Percentiles rank a stretch among this genome's conserved stretches.
Conservation (phyloP, 2,113 vertebrate species). For the Crotophaga sulcirostris region DNA sequence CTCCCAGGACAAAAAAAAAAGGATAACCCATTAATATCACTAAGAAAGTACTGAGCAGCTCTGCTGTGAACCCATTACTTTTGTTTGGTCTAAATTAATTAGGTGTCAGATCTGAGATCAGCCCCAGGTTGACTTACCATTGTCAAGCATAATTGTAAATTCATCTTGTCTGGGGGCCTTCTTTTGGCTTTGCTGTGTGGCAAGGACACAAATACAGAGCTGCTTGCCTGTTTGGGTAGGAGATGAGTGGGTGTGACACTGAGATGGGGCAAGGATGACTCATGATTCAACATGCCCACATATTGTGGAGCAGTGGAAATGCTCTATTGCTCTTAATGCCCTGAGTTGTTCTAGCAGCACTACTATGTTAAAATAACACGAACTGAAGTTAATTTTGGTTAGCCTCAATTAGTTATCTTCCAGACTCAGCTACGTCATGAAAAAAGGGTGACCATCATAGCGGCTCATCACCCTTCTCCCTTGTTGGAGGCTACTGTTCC, state of each 20-base stretch:
- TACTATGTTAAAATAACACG: neutral
- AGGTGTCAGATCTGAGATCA: neutral
- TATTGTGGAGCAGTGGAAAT: neutral
- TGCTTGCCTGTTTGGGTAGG: neutral
- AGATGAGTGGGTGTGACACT: neutral
- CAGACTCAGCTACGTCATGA: neutral
- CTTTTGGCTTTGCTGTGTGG: neutral
- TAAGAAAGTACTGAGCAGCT: neutral
- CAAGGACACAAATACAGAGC: neutral
- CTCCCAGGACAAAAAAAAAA: no score
- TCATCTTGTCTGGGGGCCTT: neutral
- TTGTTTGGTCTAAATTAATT: neutral
- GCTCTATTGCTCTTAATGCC: neutral
- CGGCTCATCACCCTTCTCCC: neutral
- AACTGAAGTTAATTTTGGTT: neutral
- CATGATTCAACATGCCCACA: fast-evolving
- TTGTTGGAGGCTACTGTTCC: neutral
- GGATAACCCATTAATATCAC: no score
- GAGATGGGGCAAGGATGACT: neutral
- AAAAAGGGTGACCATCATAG: neutral
- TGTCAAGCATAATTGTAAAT: fast-evolving
- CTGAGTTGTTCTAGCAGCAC: neutral
- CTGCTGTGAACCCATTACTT: neutral
- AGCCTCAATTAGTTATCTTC: neutral
- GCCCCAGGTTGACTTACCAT: neutral